Evolutionary conservation across 2,113 vertebrate genomes (phyloP).

Genomic region (Rattus norvegicus): DNA sequence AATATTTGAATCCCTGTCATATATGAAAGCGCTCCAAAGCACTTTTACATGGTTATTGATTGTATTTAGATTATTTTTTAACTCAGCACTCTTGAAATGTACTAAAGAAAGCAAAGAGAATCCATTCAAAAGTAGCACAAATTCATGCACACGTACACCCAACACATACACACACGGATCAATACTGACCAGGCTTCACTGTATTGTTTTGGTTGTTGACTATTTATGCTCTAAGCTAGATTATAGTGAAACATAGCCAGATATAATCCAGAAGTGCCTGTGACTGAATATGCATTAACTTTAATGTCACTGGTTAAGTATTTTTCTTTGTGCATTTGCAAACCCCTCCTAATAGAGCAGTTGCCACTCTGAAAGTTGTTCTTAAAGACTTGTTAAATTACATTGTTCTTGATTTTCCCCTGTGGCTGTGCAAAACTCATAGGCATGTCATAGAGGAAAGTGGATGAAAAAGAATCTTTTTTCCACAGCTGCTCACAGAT

Average conservation of each 20-base stretch:
- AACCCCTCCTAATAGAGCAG: not conserved
- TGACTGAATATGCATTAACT: not conserved
- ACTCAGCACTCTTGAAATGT: not conserved
- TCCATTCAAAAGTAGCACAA: not conserved
- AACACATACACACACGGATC: not conserved
- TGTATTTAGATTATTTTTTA: not conserved
- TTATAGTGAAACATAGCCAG: not conserved
- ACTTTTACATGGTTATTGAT: not conserved
- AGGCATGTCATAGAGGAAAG: not conserved
- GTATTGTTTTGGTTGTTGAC: not conserved
- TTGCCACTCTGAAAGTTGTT: not conserved
- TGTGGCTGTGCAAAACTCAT: constrained; percentile 32
- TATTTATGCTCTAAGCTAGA: not conserved
- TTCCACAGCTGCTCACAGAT: not conserved
- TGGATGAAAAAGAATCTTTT: not conserved
- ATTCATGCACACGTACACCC: not conserved
- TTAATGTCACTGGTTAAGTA: not conserved
- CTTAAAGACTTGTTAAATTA: constrained; percentile 56
- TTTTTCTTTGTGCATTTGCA: not conserved
- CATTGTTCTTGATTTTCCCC: constrained; percentile 46
- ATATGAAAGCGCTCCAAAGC: not conserved
- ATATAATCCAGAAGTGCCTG: not conserved
- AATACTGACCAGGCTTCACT: not conserved
- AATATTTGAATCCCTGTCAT: not conserved
- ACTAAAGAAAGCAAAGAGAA: not conserved